Percentiles rank a stretch among this genome's conserved stretches.
These are phyloP conservation scores for Pseudochirops corinnae DNA, from an alignment of 2,797 vertebrate genomes.

Conservation along the genomic window DNA sequence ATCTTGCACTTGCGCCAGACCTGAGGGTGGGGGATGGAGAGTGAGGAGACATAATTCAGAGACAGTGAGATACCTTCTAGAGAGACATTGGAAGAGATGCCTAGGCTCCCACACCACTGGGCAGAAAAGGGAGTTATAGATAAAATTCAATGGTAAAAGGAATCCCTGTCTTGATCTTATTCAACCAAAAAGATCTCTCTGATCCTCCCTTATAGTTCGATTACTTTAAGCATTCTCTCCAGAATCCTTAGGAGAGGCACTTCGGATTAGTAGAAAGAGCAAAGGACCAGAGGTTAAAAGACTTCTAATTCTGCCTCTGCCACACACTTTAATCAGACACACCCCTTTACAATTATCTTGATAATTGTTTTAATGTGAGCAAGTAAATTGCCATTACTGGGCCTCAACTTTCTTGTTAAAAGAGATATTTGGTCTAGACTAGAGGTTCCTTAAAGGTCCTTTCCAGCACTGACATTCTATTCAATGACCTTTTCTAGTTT, in stretches of 20 bases:
- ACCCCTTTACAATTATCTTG: not conserved
- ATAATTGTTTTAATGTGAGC: not conserved
- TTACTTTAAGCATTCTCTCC: conserved; percentile 6
- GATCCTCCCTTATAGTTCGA: not conserved
- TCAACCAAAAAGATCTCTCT: not conserved
- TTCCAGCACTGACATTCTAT: not conserved
- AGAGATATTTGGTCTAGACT: not conserved
- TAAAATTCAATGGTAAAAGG: not conserved
- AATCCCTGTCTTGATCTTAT: not conserved
- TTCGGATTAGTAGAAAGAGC: not conserved
- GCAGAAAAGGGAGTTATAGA: not conserved
- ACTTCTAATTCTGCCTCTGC: not conserved
- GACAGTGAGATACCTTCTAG: not conserved
- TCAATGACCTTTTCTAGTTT: not conserved
- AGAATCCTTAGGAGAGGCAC: not conserved
- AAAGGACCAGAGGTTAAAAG: not conserved
- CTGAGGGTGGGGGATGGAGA: conserved; percentile 78
- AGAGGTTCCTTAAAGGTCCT: not conserved
- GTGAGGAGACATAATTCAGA: not conserved
- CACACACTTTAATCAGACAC: not conserved
- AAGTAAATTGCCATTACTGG: not conserved
- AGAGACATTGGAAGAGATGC: not conserved
- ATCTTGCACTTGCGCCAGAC: conserved; percentile 99
- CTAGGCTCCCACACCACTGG: not conserved
- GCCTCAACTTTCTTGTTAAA: not conserved